phyloP scores from a whole-genome alignment of 2,888 invertebrate genomes.

The Andrena trimmerana region DNA sequence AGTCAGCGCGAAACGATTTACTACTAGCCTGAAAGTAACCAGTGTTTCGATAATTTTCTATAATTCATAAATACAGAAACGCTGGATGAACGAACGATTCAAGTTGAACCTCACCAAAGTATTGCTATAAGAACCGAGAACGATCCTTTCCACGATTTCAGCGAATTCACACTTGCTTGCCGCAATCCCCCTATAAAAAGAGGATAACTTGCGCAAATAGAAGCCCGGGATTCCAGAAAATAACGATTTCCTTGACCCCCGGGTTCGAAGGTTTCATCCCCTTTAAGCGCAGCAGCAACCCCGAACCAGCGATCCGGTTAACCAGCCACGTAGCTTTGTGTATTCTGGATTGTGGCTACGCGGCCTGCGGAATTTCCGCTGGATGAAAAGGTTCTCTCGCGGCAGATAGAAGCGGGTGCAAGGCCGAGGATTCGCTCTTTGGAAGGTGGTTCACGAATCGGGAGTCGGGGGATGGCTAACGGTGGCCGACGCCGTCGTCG shows the following conservation, averaged over 20 bases:
- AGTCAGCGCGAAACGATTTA: too few species aligned
- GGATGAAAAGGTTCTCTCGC: conserved; percentile 46
- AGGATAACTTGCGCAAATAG: neutral
- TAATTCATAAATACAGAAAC: too few species aligned
- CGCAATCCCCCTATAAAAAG: neutral
- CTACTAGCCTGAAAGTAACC: too few species aligned
- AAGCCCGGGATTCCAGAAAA: neutral
- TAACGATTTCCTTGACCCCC: conserved; percentile 10
- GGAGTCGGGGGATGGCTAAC: conserved; percentile 27
- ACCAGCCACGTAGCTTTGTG: conserved; percentile 61
- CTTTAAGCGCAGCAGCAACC: conserved; percentile 53
- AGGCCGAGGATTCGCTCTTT: conserved; percentile 13
- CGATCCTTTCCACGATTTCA: neutral
- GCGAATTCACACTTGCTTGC: neutral
- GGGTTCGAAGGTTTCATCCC: conserved; percentile 50
- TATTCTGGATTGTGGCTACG: conserved; percentile 53
- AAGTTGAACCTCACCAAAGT: neutral
- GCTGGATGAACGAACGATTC: too few species aligned
- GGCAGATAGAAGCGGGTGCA: conserved; percentile 20
- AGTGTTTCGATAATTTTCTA: too few species aligned
- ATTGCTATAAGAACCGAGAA: neutral
- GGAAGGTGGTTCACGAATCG: conserved; percentile 24
- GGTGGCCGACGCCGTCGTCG: conserved; percentile 7
- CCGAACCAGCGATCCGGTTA: conserved; percentile 43
- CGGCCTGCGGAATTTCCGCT: conserved; percentile 56